Conservation (phyloP, 2,888 invertebrate genomes). For the Trachelus iudaicus region DNA sequence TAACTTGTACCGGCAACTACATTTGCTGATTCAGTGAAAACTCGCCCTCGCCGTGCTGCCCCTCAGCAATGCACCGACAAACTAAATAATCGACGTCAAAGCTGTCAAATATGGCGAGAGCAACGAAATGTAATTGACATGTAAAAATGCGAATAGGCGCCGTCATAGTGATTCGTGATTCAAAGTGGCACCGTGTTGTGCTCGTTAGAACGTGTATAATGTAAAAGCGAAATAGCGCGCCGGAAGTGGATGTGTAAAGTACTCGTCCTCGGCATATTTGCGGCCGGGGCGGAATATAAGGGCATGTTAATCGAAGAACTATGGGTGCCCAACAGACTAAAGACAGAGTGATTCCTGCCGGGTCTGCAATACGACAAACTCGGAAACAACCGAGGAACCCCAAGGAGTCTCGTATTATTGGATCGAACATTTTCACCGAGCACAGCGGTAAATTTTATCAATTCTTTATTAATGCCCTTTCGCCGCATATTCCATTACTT, state of each 20-base stretch:
- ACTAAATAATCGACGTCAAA: slow-evolving; percentile 71
- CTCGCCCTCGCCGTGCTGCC: slow-evolving; percentile 45
- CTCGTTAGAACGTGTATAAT: slow-evolving; percentile 15
- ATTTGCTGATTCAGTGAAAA: neutral
- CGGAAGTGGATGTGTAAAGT: slow-evolving; percentile 41
- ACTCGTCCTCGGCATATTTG: slow-evolving; percentile 58
- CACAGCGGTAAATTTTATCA: slow-evolving; percentile 84
- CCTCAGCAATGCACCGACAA: slow-evolving; percentile 47
- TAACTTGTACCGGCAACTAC: no score
- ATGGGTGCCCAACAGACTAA: slow-evolving; percentile 97
- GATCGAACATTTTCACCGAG: slow-evolving; percentile 93
- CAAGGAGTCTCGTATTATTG: slow-evolving; percentile 86
- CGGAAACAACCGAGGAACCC: slow-evolving; percentile 80
- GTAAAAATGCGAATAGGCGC: slow-evolving; percentile 43
- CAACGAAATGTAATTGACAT: slow-evolving; percentile 18
- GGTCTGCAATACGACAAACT: slow-evolving; percentile 76
- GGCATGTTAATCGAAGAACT: slow-evolving; percentile 64
- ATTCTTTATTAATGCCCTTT: neutral
- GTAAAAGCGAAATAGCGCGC: slow-evolving; percentile 20
- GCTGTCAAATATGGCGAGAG: slow-evolving; percentile 69
- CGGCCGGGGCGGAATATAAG: slow-evolving; percentile 44
- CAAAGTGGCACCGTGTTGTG: slow-evolving; percentile 23
- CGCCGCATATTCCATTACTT: neutral
- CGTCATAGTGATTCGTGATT: slow-evolving; percentile 27
- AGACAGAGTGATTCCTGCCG: slow-evolving; percentile 82